Evolutionary conservation across 2,888 invertebrate genomes (phyloP), one percentile per base, ranked within the genome.

Genomic region (Cyaniris semiargus): DNA sequence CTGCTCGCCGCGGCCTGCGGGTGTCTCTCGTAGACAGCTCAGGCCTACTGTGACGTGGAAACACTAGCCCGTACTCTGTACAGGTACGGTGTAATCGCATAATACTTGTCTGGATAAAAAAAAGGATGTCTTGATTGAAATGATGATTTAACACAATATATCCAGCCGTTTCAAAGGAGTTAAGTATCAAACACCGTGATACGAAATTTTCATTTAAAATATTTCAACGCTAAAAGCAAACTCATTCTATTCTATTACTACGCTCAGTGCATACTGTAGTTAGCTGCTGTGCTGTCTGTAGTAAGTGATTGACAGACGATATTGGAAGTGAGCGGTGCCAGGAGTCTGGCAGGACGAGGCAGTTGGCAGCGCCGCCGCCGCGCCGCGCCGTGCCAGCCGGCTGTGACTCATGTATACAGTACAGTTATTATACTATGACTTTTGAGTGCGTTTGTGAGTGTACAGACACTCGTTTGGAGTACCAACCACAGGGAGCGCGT

Each of bases 381-480:
- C 76, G 31, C 27, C 21, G 53, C n/a, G 13, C 48, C 31, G 18
- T 76, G 76, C 76, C 76, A 76, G 76, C 53, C 70, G 70, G 18
- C 76, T 21, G 53, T 76, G 76, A 76, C 48, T 76, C 72, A 72
- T 23, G 72, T 72, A 13, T 0, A 0, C 58, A 21, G 0, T 23
- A 21, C 23, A 4, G 10, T 10, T 23, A 23, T 60, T 23, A 10
- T 23, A 53, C 23, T 23, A 13, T 21, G 58, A 8, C 21, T n/a
- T 8, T 21, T 60, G n/a, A n/a, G 58, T 3, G n/a, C n/a, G 7
- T n/a, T 7, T 7, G 56, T 7, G n/a, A 21, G 56, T n/a, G 53
- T 53, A 15, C n/a, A 44, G 10, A 44, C 56, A n/a, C 18, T 13
- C 13, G 60, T 23, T 60, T 23, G 10, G 21, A 4, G 10, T 21